Evolutionary conservation across 2,888 invertebrate genomes (phyloP).

Genomic region (Campoplex capitator): DNA sequence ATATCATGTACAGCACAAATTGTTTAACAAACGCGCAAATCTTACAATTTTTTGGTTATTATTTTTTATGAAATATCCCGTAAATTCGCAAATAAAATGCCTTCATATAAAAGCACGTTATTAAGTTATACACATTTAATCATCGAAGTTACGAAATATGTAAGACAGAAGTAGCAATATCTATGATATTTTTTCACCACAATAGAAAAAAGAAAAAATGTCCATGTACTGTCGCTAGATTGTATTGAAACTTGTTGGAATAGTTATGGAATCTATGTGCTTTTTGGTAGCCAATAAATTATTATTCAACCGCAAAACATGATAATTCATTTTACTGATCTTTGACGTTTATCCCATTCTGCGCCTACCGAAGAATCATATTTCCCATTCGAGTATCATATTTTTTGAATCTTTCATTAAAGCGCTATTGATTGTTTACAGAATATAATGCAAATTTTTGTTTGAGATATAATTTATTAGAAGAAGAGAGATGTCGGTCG

Average conservation of each 20-base stretch:
- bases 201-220: conserved; percentile 27
- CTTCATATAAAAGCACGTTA: conserved; percentile 20
- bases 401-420: not conserved
- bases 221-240: conserved; percentile 51
- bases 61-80: conserved; percentile 1
- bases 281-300: conserved; percentile 60
- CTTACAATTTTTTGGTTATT: not conserved
- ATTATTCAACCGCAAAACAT: conserved; percentile 48
- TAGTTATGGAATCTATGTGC: conserved; percentile 37
- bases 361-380: too few relatives aligned
- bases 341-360: not conserved
- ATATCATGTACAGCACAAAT: conserved; percentile 38
- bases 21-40: conserved; percentile 29
- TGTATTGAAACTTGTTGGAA: conserved; percentile 23
- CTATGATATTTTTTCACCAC: conserved; percentile 60
- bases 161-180: conserved; percentile 54
- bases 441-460: too few relatives aligned
- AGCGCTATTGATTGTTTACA: too few relatives aligned
- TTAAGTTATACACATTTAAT: conserved; percentile 31
- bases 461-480: too few relatives aligned
- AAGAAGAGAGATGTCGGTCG: not conserved
- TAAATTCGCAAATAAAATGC: not conserved
- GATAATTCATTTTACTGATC: not conserved
- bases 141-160: conserved; percentile 32
- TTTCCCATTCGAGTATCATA: not conserved